Evolutionary conservation across 1,140 invertebrate genomes (phyloP).

Genomic region (Elymnias hypermnestra): DNA sequence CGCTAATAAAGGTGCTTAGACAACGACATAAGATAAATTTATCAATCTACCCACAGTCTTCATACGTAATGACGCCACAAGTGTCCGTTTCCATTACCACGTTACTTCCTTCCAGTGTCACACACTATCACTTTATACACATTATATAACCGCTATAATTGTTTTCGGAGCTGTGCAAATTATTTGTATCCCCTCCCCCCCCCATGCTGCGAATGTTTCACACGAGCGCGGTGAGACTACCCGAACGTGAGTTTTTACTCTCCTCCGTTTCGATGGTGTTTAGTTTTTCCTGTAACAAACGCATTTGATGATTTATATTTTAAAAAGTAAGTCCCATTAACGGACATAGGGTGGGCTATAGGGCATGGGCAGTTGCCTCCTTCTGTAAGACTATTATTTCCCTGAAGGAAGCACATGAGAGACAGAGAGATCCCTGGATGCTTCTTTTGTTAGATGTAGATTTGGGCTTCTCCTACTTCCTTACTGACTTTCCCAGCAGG

Average conservation of each 20-base stretch:
- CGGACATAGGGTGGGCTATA: too few relatives aligned
- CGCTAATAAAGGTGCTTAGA: too few relatives aligned
- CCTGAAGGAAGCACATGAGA: too few relatives aligned
- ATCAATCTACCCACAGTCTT: slow-evolving; percentile 59
- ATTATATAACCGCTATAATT: slow-evolving; percentile 21
- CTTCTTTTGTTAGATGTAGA: too few relatives aligned
- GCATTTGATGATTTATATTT: slow-evolving; percentile 1
- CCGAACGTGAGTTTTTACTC: slow-evolving; percentile 48
- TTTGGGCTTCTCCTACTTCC: too few relatives aligned
- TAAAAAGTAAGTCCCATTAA: not conserved
- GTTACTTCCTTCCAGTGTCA: slow-evolving; percentile 28
- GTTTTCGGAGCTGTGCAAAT: slow-evolving; percentile 9
- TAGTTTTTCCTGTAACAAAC: slow-evolving; percentile 38
- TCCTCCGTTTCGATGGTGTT: slow-evolving; percentile 34
- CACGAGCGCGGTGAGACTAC: slow-evolving; percentile 63
- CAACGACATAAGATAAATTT: too few relatives aligned
- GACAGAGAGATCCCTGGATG: too few relatives aligned
- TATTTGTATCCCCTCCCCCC: too few relatives aligned
- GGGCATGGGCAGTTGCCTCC: too few relatives aligned
- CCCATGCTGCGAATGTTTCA: too few relatives aligned
- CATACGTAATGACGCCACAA: slow-evolving; percentile 31
- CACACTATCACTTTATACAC: slow-evolving; percentile 35
- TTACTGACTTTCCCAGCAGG: too few relatives aligned
- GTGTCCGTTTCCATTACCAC: not conserved
- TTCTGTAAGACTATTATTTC: too few relatives aligned